A percentile compares a stretch with the other conserved stretches of the same genome.
Conservation (phyloP, 1,140 invertebrate species). For the Bombus confusus region DNA sequence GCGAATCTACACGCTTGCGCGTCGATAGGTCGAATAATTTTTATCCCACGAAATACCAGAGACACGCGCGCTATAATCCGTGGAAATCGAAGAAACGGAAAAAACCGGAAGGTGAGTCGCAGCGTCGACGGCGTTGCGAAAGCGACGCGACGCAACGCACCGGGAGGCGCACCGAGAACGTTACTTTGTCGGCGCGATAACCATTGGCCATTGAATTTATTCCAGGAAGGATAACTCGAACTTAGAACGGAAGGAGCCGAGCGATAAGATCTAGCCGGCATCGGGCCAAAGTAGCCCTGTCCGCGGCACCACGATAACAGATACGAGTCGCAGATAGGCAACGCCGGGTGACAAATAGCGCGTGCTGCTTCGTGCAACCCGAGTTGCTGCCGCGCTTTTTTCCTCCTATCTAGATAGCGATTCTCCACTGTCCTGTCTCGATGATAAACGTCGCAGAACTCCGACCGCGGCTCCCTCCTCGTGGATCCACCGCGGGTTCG, state of each 20-base stretch:
- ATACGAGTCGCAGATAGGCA: constrained; percentile 62
- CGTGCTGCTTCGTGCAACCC: constrained; percentile 65
- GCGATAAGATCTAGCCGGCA: constrained; percentile 65
- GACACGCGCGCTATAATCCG: neutral
- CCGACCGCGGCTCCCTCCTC: neutral
- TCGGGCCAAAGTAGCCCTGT: constrained; percentile 56
- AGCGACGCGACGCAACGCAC: neutral
- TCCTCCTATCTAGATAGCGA: constrained; percentile 55
- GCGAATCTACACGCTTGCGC: neutral
- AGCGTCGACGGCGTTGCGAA: constrained; percentile 43
- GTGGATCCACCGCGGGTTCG: constrained; percentile 10
- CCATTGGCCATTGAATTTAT: constrained; percentile 71
- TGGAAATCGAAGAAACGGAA: constrained; percentile 7
- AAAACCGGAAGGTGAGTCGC: constrained; percentile 20
- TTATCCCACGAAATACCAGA: neutral
- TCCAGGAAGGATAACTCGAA: constrained; percentile 62
- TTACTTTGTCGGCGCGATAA: constrained; percentile 69
- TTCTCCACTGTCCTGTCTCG: constrained; percentile 68
- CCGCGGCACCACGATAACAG: constrained; percentile 63
- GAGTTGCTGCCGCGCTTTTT: constrained; percentile 52
- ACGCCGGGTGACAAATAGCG: constrained; percentile 67
- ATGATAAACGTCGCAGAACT: constrained; percentile 63
- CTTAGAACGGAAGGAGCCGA: constrained; percentile 61
- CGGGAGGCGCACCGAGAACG: neutral
- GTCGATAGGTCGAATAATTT: neutral